A percentile compares a stretch with the other conserved stretches of the same genome.
Conservation (phyloP, 2,888 invertebrate species). For the Andrena minutula region DNA sequence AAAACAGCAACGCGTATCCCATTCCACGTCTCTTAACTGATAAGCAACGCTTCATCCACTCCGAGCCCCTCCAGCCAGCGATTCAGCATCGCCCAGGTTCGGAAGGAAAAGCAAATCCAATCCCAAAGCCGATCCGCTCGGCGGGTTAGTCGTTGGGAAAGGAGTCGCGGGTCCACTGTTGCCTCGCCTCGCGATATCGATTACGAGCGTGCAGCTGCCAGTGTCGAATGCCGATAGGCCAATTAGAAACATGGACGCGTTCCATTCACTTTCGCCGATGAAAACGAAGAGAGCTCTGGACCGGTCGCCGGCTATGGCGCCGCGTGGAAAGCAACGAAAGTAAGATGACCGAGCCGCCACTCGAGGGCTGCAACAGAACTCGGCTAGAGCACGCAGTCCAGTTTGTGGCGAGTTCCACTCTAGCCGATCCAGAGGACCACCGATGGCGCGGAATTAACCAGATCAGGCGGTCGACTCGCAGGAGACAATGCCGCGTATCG, state of each 20-base stretch:
- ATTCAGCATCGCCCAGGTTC: background rate
- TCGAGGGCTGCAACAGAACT: no score
- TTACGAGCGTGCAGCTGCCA: conserved; percentile 45
- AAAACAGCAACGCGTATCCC: background rate
- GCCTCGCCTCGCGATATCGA: conserved; percentile 39
- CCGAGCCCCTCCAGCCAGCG: background rate
- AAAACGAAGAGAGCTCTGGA: conserved; percentile 74
- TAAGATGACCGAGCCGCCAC: conserved; percentile 38
- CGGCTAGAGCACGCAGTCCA: background rate
- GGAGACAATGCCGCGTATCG: conserved; percentile 52
- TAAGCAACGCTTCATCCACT: background rate
- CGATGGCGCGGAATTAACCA: conserved; percentile 27
- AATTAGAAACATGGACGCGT: conserved; percentile 81
- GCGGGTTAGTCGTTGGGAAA: background rate
- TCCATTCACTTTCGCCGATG: conserved; percentile 84
- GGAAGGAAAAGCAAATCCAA: conserved; percentile 2
- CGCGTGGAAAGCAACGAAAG: conserved; percentile 62
- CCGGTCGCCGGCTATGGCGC: conserved; percentile 27
- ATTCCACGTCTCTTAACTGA: background rate
- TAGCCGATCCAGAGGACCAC: conserved; percentile 41
- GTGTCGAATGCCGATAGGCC: conserved; percentile 56
- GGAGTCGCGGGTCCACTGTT: background rate
- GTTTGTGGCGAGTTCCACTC: conserved; percentile 11
- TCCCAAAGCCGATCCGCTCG: background rate
- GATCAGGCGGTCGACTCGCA: conserved; percentile 24